Evolutionary conservation across 2,113 vertebrate species (phyloP), one percentile per base, ranked within the genome.

Genomic region (Sapayoa aenigma): DNA sequence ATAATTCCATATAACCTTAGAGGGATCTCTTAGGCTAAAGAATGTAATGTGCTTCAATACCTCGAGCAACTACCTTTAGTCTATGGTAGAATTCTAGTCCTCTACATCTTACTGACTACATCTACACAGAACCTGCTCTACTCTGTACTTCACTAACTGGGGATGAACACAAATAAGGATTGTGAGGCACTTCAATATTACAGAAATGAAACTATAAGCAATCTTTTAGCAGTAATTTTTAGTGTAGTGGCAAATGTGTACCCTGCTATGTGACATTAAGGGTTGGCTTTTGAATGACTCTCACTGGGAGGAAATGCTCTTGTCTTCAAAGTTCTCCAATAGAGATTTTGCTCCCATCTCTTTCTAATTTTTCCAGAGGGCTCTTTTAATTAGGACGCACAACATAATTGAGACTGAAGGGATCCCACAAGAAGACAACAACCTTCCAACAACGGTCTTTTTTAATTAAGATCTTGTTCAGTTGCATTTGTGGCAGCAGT

Each of bases 71-170:
- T 62, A 14, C 68, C 37, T 55, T 71, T 20, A 27, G 28, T 81
- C 37, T 74, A 5, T 2, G 0, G 46, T 11, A 66, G 24, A 31
- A 44, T 87, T 69, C 68, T 33, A 49, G 21, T 44, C 28, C 66
- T 56, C 59, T 66, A 5, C 0, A 0, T 67, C 50, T 47, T 60
- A 68, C 35, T 31, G 11, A 39, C 24, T 63, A 14, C 0, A 4
- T 35, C 46, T 72, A 35, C 52, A 35, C 7, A 52, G 52, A 89
- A 52, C 14, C 14, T 74, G 53, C 47, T 86, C 53, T 60, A 52
- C 20, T 77, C 44, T 56, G 30, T 59, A 93, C 53, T 77, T 84
- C 79, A 47, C 19, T 56, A 46, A 33, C 17, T 20, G 12, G 17
- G 24, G 22, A 42, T 67, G 35, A 71, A 81, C 41, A 71, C 19